phyloP scores from a whole-genome alignment of 2,888 invertebrate species.

The Athrips mouffetella region DNA sequence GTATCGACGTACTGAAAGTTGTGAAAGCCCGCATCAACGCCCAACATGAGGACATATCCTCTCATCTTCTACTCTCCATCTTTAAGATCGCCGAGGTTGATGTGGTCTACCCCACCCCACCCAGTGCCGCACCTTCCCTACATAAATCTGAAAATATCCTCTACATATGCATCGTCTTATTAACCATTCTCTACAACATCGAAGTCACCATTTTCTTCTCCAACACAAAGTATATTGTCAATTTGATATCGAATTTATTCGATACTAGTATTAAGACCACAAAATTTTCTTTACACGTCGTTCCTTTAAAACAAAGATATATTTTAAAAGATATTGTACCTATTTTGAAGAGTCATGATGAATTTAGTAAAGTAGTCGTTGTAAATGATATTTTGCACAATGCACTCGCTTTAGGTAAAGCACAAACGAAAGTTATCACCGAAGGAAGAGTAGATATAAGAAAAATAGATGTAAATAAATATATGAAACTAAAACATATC shows the following conservation, averaged over 20 bases:
- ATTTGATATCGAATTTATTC: slow-evolving; percentile 64
- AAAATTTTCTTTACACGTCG: slow-evolving; percentile 38
- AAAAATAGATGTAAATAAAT: slow-evolving; percentile 59
- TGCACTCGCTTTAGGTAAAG: slow-evolving; percentile 63
- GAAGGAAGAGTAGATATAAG: slow-evolving; percentile 48
- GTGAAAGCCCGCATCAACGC: slow-evolving; percentile 91
- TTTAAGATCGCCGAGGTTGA: slow-evolving; percentile 96
- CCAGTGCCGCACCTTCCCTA: slow-evolving; percentile 68
- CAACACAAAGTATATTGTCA: slow-evolving; percentile 46
- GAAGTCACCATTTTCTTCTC: slow-evolving; percentile 34
- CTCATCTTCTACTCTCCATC: slow-evolving; percentile 91
- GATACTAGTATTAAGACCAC: slow-evolving; percentile 37
- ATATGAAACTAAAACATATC: slow-evolving; percentile 73
- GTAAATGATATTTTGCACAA: slow-evolving; percentile 35
- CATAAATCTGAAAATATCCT: slow-evolving; percentile 46
- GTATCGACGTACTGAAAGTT: slow-evolving; percentile 87
- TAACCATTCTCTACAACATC: slow-evolving; percentile 51
- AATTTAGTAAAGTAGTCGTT: slow-evolving; percentile 62
- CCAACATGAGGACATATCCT: slow-evolving; percentile 90
- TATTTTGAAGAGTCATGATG: slow-evolving; percentile 65
- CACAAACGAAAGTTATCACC: slow-evolving; percentile 59
- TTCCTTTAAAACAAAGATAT: slow-evolving; percentile 58
- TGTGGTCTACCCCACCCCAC: slow-evolving; percentile 85
- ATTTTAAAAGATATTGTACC: slow-evolving; percentile 61
- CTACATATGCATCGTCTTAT: slow-evolving; percentile 49